Conservation (phyloP, 2,113 vertebrate genomes). For the Pelecanus crispus region DNA sequence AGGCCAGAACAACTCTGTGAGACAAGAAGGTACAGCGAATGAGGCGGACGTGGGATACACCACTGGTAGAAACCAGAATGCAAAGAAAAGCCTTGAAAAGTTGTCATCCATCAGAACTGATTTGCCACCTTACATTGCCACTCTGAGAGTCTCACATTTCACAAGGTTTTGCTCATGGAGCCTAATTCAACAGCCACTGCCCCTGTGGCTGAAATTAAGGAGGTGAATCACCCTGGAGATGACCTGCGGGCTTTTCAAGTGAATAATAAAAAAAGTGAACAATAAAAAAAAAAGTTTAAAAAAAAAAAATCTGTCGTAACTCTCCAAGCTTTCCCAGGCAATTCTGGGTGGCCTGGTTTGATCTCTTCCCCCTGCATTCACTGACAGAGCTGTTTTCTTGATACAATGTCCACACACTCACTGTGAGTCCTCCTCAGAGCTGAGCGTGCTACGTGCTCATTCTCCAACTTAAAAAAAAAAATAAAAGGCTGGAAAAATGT, state of each 20-base stretch:
- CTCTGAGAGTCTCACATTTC: neutral
- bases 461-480: neutral
- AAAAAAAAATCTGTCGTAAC: neutral
- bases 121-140: neutral
- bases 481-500: neutral
- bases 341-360: neutral
- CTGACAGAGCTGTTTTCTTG: neutral
- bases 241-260: neutral
- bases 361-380: neutral
- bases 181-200: neutral
- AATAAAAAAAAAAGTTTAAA: neutral
- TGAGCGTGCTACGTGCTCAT: neutral
- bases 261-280: too few species aligned
- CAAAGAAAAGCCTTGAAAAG: neutral
- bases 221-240: neutral
- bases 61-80: neutral
- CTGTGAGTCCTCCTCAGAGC: neutral
- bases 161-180: neutral
- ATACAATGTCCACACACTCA: neutral
- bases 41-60: neutral
- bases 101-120: neutral
- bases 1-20: neutral
- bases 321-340: neutral
- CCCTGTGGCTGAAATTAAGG: neutral
- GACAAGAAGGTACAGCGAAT: neutral